Percentiles rank a stretch among this genome's conserved stretches.
phyloP scores from a whole-genome alignment of 2,113 vertebrate genomes.

The Calidris pygmaea region DNA sequence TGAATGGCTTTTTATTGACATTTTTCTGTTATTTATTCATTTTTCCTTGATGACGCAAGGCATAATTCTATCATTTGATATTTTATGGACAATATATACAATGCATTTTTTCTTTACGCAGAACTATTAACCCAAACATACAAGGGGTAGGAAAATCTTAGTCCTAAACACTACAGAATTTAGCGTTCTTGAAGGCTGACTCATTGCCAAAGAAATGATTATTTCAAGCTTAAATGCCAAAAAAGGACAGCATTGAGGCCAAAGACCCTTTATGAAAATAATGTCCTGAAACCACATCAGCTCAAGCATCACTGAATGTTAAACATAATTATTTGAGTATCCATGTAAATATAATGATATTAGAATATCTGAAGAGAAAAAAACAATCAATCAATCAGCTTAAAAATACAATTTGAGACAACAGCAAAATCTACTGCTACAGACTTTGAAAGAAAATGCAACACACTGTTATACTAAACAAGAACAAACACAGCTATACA shows the following conservation, averaged over 20 bases:
- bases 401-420: neutral
- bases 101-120: neutral
- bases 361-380: neutral
- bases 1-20: conserved; percentile 4
- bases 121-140: conserved; percentile 4
- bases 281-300: neutral
- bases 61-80: conserved; percentile 32
- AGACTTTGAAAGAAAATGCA: neutral
- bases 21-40: conserved; percentile 40
- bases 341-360: neutral
- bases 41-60: conserved; percentile 46
- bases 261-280: neutral
- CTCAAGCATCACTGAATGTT: neutral
- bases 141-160: conserved; percentile 17
- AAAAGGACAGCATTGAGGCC: conserved; percentile 20
- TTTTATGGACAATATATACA: conserved; percentile 26
- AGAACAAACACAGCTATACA: neutral
- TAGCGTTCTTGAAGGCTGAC: neutral
- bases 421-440: neutral
- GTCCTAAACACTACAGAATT: conserved; percentile 20
- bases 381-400: neutral
- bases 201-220: neutral
- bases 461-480: neutral
- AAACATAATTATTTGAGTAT: neutral
- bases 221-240: conserved; percentile 22